Evolutionary conservation across 37 sponge, comb jelly and placozoan species (phyloP), one percentile per base, ranked within the genome.

Genomic region (Mnemiopsis leidyi): DNA sequence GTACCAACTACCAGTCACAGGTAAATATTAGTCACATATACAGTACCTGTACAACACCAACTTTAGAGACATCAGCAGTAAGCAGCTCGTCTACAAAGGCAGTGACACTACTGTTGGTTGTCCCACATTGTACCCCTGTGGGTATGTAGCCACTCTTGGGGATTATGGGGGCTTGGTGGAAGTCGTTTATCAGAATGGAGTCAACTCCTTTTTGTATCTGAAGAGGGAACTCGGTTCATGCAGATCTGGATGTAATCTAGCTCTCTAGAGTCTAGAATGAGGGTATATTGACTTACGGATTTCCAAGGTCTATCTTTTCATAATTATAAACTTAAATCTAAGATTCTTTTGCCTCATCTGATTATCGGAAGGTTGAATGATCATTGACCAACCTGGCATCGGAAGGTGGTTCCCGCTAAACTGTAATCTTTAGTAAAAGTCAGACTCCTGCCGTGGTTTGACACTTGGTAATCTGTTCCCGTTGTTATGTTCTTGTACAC

Each of bases 361-460:
- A 20, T 21, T 67, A 67, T 67, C 20, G 20, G 13, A 67, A 21
- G 68, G 68, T 67, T 67, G 20, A 13, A n/a, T n/a, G n/a, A n/a
- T n/a, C n/a, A n/a, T n/a, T n/a, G n/a, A n/a, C n/a, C n/a, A 48
- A 71, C 75, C 75, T 71, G 75, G 30, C 75, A 71, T 71, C 75
- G 7, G 75, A 71, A 71, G 30, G 25, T n/a, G 25, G 75, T 29
- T 71, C 75, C 75, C n/a, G 25, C 75, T 71, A 71, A 18, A 71
- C 75, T 71, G 20, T 71, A 29, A n/a, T n/a, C 30, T 25, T 18
- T 71, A 25, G 75, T 71, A 25, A 71, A 71, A 5, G 25, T 71
- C 21, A 71, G 30, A 71, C 25, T 28, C 30, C 75, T n/a, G 21
- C 30, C 30, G 75, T 71, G 5, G 30, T 71, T 28, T 3, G 21